Percentiles rank a stretch among this genome's conserved stretches.
These are phyloP conservation scores for Silurus glanis DNA, from an alignment of 2,113 vertebrate species.

Conservation along the genomic window DNA sequence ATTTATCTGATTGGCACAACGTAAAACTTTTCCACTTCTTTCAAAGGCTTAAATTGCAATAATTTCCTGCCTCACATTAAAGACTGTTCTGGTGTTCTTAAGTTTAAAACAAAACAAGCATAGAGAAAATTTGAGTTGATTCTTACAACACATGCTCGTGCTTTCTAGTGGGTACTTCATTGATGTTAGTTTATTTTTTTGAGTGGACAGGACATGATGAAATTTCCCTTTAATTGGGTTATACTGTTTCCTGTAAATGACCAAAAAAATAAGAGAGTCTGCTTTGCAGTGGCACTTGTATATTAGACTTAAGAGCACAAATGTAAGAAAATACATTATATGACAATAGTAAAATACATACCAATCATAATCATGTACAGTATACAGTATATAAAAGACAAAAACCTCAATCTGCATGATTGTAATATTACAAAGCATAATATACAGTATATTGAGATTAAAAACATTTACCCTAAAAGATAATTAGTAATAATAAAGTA, in stretches of 20 bases:
- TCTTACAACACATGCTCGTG: neutral
- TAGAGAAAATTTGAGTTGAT: neutral
- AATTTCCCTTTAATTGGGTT: neutral
- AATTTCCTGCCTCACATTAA: neutral
- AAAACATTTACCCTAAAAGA: neutral
- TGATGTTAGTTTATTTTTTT: too few relatives aligned
- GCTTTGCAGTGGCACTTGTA: neutral
- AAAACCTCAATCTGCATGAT: neutral
- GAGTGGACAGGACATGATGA: neutral
- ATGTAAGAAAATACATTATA: neutral
- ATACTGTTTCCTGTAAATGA: neutral
- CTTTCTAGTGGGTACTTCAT: neutral
- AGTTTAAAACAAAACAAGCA: neutral
- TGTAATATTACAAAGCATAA: conserved; percentile 31
- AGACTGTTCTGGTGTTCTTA: neutral
- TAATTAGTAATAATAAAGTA: neutral
- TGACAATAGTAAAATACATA: neutral
- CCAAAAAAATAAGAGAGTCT: neutral
- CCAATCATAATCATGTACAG: neutral
- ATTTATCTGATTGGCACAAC: neutral
- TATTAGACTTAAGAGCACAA: neutral
- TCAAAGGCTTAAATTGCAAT: neutral
- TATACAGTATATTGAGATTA: conserved; percentile 9
- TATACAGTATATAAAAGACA: neutral
- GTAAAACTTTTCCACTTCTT: conserved; percentile 9